These are phyloP conservation scores for Diorhabda sublineata DNA, from an alignment of 1,140 invertebrate genomes.

Conservation along the genomic window DNA sequence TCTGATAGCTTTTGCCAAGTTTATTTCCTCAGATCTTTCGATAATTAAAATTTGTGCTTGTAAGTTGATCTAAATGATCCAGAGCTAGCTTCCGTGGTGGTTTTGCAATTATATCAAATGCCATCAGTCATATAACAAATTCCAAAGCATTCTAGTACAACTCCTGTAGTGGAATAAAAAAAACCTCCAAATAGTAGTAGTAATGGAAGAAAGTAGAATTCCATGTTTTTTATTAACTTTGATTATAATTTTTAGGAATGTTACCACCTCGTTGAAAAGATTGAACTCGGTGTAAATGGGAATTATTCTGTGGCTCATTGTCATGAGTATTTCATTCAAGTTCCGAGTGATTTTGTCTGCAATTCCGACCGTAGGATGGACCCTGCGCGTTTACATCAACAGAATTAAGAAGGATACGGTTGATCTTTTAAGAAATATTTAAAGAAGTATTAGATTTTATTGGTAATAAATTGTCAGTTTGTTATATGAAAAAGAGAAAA, in stretches of 20 bases:
- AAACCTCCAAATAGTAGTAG: too few relatives aligned
- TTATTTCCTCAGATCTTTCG: too few relatives aligned
- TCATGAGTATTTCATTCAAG: slow-evolving; percentile 23
- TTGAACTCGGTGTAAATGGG: slow-evolving; percentile 4
- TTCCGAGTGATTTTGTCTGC: slow-evolving; percentile 25
- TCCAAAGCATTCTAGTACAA: not conserved
- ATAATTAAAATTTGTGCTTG: not conserved
- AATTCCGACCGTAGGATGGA: slow-evolving; percentile 32
- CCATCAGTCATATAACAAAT: not conserved
- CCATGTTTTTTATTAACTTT: not conserved
- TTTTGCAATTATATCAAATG: too few relatives aligned
- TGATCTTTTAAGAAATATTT: not conserved
- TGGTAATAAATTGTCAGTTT: too few relatives aligned
- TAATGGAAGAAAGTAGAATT: too few relatives aligned
- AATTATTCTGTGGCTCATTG: slow-evolving; percentile 22
- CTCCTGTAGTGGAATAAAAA: not conserved
- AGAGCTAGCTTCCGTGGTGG: not conserved
- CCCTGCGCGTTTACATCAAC: slow-evolving; percentile 24
- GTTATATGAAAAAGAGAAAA: too few relatives aligned
- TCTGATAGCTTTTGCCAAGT: too few relatives aligned
- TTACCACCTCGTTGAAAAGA: slow-evolving; percentile 37
- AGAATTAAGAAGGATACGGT: not conserved
- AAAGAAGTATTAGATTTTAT: too few relatives aligned
- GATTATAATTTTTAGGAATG: slow-evolving; percentile 28
- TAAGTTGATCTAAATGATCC: not conserved